Conservation (phyloP, 2,113 vertebrate genomes). For the Pithys albifrons region DNA sequence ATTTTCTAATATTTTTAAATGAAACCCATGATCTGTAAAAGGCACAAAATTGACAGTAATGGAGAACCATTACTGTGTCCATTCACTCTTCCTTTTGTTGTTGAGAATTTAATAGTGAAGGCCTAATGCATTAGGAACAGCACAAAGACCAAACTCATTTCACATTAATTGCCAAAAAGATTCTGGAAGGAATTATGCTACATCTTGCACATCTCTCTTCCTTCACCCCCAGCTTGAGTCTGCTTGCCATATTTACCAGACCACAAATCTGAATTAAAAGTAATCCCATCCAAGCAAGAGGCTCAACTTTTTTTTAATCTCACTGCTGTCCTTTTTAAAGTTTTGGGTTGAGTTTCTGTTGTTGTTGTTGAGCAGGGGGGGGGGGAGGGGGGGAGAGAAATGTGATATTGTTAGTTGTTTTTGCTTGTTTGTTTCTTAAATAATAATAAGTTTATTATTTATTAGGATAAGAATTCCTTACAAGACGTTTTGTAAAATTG, state of each 20-base stretch:
- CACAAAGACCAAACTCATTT: background rate
- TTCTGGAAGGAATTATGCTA: background rate
- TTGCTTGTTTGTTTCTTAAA: background rate
- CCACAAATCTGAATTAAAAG: background rate
- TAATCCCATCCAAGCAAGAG: background rate
- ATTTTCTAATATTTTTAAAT: background rate
- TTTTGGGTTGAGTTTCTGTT: background rate
- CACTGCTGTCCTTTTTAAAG: background rate
- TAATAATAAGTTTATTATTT: background rate
- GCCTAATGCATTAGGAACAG: background rate
- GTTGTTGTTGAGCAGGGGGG: too few relatives aligned
- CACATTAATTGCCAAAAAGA: background rate
- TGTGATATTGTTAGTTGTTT: background rate
- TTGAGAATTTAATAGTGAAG: background rate
- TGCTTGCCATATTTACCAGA: background rate
- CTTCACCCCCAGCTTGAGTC: background rate
- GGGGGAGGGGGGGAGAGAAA: too few relatives aligned
- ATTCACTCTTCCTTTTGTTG: background rate
- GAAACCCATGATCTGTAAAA: background rate
- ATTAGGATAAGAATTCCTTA: background rate
- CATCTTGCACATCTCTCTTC: background rate
- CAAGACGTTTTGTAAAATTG: background rate
- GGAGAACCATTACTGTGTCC: background rate
- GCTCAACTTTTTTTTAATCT: background rate
- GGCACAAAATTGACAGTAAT: background rate